Percentiles rank a stretch among this genome's conserved stretches.
These are phyloP conservation scores for Protosalanx chinensis DNA, from an alignment of 2,797 vertebrate genomes.

Conservation along the genomic window DNA sequence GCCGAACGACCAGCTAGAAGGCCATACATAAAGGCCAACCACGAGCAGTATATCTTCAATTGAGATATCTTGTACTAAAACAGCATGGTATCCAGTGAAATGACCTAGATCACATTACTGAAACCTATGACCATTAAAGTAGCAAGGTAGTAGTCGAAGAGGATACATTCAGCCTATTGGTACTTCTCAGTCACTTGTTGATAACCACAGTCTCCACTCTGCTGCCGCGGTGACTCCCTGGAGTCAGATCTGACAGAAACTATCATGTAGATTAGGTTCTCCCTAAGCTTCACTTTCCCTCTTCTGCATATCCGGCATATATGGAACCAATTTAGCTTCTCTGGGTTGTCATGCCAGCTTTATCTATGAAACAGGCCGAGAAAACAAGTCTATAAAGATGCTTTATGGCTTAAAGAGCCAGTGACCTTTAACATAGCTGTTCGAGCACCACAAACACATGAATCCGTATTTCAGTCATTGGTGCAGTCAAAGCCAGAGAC, in stretches of 20 bases:
- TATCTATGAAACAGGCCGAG: not conserved
- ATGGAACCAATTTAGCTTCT: conserved; percentile 1
- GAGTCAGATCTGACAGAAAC: not conserved
- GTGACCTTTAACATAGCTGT: not conserved
- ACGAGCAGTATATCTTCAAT: not conserved
- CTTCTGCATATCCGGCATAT: not conserved
- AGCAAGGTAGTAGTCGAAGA: not conserved
- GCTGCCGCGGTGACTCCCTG: not conserved
- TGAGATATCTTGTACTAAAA: not conserved
- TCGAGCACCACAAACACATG: not conserved
- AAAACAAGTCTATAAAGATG: not conserved
- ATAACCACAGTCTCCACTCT: not conserved
- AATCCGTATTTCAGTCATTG: not conserved
- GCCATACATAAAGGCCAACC: not conserved
- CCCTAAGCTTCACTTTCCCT: not conserved
- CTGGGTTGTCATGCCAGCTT: not conserved
- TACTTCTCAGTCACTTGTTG: not conserved
- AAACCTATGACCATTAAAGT: not conserved
- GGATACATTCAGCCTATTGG: not conserved
- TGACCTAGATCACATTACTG: not conserved
- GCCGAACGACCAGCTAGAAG: not conserved
- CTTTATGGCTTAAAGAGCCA: conserved; percentile 6
- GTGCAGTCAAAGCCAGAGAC: not conserved
- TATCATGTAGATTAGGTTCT: not conserved
- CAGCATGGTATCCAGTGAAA: not conserved